phyloP scores from a whole-genome alignment of 2,113 vertebrate genomes.

The Stegastes partitus region DNA sequence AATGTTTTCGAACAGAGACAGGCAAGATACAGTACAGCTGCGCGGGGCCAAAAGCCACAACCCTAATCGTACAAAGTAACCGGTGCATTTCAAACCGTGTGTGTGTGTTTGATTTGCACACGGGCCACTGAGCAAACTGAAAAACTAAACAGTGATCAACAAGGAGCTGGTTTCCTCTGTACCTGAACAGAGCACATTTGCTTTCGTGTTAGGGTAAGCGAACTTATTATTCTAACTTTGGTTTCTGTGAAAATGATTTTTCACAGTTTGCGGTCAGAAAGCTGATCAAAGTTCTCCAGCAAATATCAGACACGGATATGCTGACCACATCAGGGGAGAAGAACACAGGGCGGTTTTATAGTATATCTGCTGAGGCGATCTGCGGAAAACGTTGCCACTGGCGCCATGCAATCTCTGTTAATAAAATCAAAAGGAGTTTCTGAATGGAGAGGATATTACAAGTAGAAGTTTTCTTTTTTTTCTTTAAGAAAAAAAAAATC shows the following conservation, averaged over 20 bases:
- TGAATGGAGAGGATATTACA: conserved; percentile 34
- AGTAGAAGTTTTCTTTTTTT: neutral
- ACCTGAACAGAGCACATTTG: conserved; percentile 32
- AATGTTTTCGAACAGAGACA: conserved; percentile 76
- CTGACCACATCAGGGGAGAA: conserved; percentile 65
- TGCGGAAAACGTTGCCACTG: conserved; percentile 57
- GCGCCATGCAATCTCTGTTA: conserved; percentile 53
- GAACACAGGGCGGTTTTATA: conserved; percentile 51
- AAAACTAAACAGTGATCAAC: conserved; percentile 59
- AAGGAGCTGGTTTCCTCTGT: conserved; percentile 30
- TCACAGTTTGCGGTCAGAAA: conserved; percentile 68
- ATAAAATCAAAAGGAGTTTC: conserved; percentile 38
- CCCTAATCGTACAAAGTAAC: conserved; percentile 59
- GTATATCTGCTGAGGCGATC: conserved; percentile 65
- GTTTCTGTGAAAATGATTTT: conserved; percentile 68
- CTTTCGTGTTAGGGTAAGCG: conserved; percentile 54
- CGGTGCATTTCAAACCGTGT: conserved; percentile 30
- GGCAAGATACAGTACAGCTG: conserved; percentile 70
- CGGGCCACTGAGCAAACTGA: conserved; percentile 37
- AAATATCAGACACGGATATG: conserved; percentile 70
- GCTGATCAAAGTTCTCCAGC: conserved; percentile 70
- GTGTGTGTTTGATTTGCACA: conserved; percentile 42
- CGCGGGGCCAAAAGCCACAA: conserved; percentile 73
- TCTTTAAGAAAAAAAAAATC: neutral
- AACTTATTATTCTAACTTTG: conserved; percentile 64